phyloP scores from a whole-genome alignment of 2,113 vertebrate genomes.

The Epinephelus moara region DNA sequence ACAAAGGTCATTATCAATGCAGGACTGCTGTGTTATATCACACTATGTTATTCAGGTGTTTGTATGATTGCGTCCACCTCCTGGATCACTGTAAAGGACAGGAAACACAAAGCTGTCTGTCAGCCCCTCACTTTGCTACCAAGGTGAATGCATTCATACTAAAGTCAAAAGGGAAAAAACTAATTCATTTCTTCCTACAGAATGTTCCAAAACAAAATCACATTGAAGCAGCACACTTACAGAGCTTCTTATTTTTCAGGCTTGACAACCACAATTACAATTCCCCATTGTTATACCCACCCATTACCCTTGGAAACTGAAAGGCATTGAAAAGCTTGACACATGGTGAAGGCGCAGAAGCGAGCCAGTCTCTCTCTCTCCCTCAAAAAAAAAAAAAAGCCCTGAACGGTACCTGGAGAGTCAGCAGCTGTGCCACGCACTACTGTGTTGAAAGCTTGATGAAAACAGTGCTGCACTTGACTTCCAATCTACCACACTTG shows the following conservation, averaged over 20 bases:
- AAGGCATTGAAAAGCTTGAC: slow-evolving; percentile 21
- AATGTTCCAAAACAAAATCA: slow-evolving; percentile 17
- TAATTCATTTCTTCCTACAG: neutral
- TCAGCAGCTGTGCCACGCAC: slow-evolving; percentile 65
- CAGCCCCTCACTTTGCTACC: neutral
- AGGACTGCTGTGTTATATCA: neutral
- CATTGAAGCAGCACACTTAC: slow-evolving; percentile 23
- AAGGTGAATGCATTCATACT: neutral
- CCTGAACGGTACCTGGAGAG: slow-evolving; percentile 53
- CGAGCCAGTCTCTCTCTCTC: slow-evolving; percentile 2
- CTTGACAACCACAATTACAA: slow-evolving; percentile 10
- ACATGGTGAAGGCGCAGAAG: slow-evolving; percentile 13
- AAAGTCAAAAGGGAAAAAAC: neutral
- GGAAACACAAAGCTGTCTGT: neutral
- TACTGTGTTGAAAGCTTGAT: slow-evolving; percentile 38
- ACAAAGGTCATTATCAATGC: neutral
- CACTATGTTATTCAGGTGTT: neutral
- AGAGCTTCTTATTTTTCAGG: slow-evolving; percentile 12
- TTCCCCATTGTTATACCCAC: slow-evolving; percentile 26
- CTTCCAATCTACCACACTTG: slow-evolving; percentile 51
- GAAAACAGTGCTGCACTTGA: slow-evolving; percentile 62
- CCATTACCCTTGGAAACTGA: slow-evolving; percentile 31
- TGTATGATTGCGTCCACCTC: neutral
- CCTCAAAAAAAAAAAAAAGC: neutral
- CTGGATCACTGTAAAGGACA: neutral